phyloP scores from a whole-genome alignment of 1,140 invertebrate genomes.

The Cydia pomonella region DNA sequence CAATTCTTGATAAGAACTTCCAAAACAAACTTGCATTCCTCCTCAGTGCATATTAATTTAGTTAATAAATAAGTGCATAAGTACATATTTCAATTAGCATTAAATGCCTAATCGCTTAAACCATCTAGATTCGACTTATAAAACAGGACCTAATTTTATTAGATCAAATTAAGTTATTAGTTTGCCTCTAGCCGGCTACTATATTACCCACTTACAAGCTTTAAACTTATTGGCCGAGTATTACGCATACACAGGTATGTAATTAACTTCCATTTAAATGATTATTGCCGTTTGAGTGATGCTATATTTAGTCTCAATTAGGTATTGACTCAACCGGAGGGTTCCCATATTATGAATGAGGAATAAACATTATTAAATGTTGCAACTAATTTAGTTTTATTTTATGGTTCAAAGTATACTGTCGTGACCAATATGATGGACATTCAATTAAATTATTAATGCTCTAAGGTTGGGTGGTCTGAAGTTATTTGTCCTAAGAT shows the following conservation, averaged over 20 bases:
- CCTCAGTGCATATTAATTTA: not conserved
- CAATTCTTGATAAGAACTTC: too few relatives aligned
- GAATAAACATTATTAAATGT: constrained; percentile 8
- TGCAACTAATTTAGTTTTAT: constrained; percentile 1
- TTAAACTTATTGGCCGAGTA: not conserved
- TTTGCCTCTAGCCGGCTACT: not conserved
- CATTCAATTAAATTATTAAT: not conserved
- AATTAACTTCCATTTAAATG: constrained; percentile 16
- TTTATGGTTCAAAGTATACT: not conserved
- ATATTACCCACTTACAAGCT: constrained; percentile 1
- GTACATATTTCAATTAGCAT: not conserved
- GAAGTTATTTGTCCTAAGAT: constrained; percentile 55
- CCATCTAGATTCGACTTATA: not conserved
- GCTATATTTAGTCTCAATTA: constrained; percentile 7
- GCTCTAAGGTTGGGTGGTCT: constrained; percentile 20
- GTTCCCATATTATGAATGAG: constrained; percentile 20
- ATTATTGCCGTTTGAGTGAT: not conserved
- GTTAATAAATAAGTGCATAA: not conserved
- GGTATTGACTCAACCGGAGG: constrained; percentile 6
- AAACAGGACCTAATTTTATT: not conserved
- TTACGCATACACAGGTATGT: constrained; percentile 2
- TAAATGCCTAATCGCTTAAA: not conserved
- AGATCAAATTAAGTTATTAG: not conserved
- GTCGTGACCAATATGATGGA: not conserved
- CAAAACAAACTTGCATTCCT: too few relatives aligned